Conservation (phyloP, 2,797 vertebrate genomes). For the Sebastes vulpes region DNA sequence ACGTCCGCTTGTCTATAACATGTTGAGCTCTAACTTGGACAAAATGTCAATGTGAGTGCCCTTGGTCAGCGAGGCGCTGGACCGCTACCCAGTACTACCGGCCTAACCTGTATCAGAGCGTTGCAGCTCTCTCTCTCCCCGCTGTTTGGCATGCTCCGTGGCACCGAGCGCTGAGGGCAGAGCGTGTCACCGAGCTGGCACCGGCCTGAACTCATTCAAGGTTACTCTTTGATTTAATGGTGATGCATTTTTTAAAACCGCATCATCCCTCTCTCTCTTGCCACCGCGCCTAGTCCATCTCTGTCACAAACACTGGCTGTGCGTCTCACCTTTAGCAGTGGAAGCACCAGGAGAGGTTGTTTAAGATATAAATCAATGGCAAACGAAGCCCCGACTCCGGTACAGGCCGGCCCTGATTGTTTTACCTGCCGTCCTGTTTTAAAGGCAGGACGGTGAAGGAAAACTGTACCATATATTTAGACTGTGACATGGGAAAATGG, state of each 20-base stretch:
- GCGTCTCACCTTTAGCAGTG: constrained; percentile 79
- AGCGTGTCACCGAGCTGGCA: constrained; percentile 69
- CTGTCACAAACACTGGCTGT: constrained; percentile 76
- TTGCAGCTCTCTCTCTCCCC: constrained; percentile 17
- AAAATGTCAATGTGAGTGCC: constrained; percentile 28
- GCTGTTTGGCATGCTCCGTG: constrained; percentile 65
- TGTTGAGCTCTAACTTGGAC: constrained; percentile 33
- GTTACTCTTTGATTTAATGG: constrained; percentile 83
- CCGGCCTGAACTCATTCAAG: constrained; percentile 72
- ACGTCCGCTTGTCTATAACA: not conserved
- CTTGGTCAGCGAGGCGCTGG: constrained; percentile 53
- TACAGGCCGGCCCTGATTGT: constrained; percentile 58
- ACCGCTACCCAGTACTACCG: constrained; percentile 25
- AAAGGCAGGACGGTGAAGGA: constrained; percentile 56
- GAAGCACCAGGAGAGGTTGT: constrained; percentile 74
- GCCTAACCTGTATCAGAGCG: constrained; percentile 41
- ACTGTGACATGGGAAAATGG: constrained; percentile 35
- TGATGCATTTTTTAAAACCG: constrained; percentile 81
- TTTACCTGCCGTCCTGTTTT: constrained; percentile 62
- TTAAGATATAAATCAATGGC: constrained; percentile 79
- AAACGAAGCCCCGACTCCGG: constrained; percentile 58
- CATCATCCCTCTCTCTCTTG: constrained; percentile 72
- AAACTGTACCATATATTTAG: constrained; percentile 61
- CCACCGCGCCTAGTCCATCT: constrained; percentile 76
- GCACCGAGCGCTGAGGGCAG: constrained; percentile 59